phyloP scores from a whole-genome alignment of 2,888 invertebrate genomes.

The Tipula confusa region DNA sequence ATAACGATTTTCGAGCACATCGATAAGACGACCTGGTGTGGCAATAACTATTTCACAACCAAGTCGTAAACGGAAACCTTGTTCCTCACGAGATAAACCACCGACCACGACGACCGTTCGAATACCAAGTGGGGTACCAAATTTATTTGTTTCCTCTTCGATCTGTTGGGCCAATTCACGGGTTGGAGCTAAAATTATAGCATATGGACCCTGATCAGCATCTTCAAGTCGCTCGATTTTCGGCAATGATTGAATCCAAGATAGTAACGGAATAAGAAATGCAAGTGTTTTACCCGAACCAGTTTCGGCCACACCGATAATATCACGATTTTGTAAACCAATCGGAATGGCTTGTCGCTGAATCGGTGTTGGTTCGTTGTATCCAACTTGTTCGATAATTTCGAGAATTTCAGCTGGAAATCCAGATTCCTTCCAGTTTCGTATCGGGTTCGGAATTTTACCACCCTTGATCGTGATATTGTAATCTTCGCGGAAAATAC shows the following conservation, averaged over 20 bases:
- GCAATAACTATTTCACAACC: slow-evolving; percentile 99
- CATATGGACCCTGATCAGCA: slow-evolving; percentile 95
- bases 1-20: slow-evolving; percentile 97
- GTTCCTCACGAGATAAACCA: slow-evolving; percentile 94
- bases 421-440: slow-evolving; percentile 91
- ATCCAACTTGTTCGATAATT: slow-evolving; percentile 91
- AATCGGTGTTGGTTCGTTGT: slow-evolving; percentile 98
- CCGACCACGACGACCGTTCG: slow-evolving; percentile 98
- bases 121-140: slow-evolving; percentile 88
- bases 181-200: slow-evolving; percentile 98
- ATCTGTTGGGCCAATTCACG: slow-evolving; percentile 99
- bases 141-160: slow-evolving; percentile 97
- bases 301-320: slow-evolving; percentile 99
- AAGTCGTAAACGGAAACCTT: slow-evolving; percentile 91
- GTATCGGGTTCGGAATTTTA: slow-evolving; percentile 90
- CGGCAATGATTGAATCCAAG: slow-evolving; percentile 97
- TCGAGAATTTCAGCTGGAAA: slow-evolving; percentile 87
- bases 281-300: slow-evolving; percentile 99
- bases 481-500: slow-evolving; percentile 98
- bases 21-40: slow-evolving; percentile 98
- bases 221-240: slow-evolving; percentile 90
- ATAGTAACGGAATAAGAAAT: slow-evolving; percentile 91
- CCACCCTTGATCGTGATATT: slow-evolving; percentile 98
- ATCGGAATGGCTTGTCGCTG: slow-evolving; percentile 99
- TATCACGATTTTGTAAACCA: slow-evolving; percentile 88